Evolutionary conservation across 2,113 vertebrate species (phyloP).

Genomic region (Calyptomena viridis): DNA sequence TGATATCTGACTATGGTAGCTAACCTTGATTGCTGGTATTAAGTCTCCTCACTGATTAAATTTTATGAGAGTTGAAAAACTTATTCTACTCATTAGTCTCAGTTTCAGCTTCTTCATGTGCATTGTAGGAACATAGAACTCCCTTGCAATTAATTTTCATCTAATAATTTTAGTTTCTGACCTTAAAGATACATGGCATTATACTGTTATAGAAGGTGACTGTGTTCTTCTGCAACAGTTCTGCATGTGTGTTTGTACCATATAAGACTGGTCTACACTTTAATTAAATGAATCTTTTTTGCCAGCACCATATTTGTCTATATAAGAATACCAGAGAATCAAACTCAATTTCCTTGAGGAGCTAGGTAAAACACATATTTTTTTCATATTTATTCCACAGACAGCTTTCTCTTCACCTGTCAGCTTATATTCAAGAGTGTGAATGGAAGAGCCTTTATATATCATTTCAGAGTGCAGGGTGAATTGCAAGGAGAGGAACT

Average conservation of each 20-base stretch:
- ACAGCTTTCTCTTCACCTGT: background rate
- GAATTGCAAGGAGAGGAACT: background rate
- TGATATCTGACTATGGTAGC: background rate
- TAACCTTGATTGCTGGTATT: background rate
- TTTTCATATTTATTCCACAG: background rate
- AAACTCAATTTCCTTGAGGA: background rate
- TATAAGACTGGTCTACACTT: background rate
- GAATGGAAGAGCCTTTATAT: background rate
- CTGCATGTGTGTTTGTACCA: rapidly evolving
- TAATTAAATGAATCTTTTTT: background rate
- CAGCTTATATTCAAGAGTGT: background rate
- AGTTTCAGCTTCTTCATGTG: background rate
- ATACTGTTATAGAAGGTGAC: background rate
- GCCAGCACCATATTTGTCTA: background rate
- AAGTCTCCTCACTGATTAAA: background rate
- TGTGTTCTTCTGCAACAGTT: background rate
- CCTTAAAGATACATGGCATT: background rate
- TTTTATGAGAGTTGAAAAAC: background rate
- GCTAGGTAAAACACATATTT: background rate
- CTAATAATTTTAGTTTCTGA: background rate
- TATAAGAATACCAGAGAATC: background rate
- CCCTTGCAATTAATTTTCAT: background rate
- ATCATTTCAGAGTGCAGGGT: background rate
- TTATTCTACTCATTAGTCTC: background rate
- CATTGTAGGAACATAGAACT: background rate